A percentile compares a stretch with the other conserved stretches of the same genome.
Conservation (phyloP, 2,113 vertebrate genomes). For the Typhlomys cinereus region DNA sequence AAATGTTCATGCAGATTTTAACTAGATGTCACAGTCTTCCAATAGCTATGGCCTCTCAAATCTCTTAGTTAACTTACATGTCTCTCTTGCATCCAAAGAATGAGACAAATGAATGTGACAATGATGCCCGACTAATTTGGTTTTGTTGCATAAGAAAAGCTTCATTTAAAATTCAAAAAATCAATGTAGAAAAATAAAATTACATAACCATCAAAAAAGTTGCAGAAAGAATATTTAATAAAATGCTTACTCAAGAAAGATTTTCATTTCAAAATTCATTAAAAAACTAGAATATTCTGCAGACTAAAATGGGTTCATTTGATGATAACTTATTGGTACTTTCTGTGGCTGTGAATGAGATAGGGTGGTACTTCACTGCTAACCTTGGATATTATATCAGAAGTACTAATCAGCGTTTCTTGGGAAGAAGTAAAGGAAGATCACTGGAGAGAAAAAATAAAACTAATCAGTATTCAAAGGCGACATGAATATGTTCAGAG, state of each 20-base stretch:
- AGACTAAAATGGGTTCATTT: neutral
- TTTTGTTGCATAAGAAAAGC: neutral
- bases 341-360: neutral
- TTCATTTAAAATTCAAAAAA: neutral
- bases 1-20: no score
- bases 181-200: neutral
- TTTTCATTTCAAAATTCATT: neutral
- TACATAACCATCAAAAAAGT: neutral
- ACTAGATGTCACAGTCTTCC: no score
- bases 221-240: neutral
- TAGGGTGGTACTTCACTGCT: neutral
- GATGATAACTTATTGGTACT: neutral
- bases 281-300: constrained; percentile 5
- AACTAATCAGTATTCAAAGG: neutral
- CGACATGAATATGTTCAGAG: neutral
- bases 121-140: neutral
- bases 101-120: neutral
- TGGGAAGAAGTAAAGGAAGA: no score
- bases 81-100: no score
- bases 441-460: constrained; percentile 11
- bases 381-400: neutral
- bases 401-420: neutral
- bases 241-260: neutral
- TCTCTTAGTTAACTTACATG: no score
- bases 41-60: no score